Evolutionary conservation across 2,113 vertebrate genomes (phyloP).

Genomic region (Tupaia tana): DNA sequence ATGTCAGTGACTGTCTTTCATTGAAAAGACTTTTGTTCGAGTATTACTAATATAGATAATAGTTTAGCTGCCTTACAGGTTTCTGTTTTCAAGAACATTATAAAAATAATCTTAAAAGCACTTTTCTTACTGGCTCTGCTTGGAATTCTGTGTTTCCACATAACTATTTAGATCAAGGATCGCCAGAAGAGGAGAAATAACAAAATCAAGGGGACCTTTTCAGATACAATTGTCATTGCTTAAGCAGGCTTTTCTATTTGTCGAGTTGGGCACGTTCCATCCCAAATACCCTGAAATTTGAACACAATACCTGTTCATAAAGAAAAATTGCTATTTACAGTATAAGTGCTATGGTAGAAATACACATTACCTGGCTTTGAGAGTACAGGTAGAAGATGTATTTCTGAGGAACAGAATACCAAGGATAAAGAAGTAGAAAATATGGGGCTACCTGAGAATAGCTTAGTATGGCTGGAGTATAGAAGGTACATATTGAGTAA

Average conservation of each 20-base stretch:
- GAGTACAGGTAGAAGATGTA: neutral
- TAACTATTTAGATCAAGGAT: neutral
- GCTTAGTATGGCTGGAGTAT: neutral
- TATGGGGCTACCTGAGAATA: neutral
- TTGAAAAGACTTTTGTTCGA: neutral
- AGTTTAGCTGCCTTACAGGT: slow-evolving; percentile 20
- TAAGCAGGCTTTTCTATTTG: neutral
- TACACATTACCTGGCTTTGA: neutral
- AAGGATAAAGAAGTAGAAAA: slow-evolving; percentile 27
- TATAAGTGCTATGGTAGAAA: neutral
- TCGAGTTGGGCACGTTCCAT: neutral
- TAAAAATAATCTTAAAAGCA: neutral
- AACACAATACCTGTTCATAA: neutral
- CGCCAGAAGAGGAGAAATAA: neutral
- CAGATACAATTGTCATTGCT: neutral
- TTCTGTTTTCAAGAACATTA: slow-evolving; percentile 29
- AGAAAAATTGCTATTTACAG: slow-evolving; percentile 45
- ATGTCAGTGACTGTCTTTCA: neutral
- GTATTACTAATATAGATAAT: slow-evolving; percentile 11
- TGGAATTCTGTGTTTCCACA: slow-evolving; percentile 12
- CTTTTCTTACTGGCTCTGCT: neutral
- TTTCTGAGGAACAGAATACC: neutral
- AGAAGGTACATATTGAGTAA: neutral
- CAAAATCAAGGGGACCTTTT: neutral
- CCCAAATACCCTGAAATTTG: neutral